Conservation (phyloP, 2,888 invertebrate genomes). For the Coleophora deauratella region DNA sequence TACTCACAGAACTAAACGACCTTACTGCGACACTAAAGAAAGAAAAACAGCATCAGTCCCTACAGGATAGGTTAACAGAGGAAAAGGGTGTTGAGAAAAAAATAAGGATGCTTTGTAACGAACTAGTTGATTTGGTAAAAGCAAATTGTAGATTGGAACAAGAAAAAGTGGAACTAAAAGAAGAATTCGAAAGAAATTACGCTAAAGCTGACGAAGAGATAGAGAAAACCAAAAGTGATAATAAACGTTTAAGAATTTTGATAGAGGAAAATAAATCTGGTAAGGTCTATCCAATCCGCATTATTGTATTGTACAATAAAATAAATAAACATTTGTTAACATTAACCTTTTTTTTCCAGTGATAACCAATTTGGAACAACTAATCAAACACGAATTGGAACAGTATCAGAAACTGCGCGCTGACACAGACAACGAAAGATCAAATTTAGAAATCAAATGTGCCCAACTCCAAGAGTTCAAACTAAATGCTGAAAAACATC, state of each 20-base stretch:
- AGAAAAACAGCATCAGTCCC: constrained; percentile 6
- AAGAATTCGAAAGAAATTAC: constrained; percentile 9
- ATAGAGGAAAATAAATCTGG: constrained; percentile 35
- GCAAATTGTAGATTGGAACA: constrained; percentile 20
- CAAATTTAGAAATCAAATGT: constrained; percentile 33
- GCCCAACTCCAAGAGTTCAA: constrained; percentile 38
- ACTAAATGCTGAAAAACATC: constrained; percentile 33
- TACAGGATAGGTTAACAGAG: constrained; percentile 22
- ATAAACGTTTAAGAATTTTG: constrained; percentile 17
- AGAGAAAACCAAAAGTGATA: constrained; percentile 20
- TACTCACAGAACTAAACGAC: constrained; percentile 17
- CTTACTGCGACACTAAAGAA: constrained; percentile 19
- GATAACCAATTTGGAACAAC: constrained; percentile 32
- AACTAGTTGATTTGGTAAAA: constrained; percentile 28
- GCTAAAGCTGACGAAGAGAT: constrained; percentile 13
- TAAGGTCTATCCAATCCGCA: constrained; percentile 14
- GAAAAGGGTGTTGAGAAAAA: constrained; percentile 13
- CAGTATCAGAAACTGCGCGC: constrained; percentile 27
- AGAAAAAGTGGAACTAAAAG: constrained; percentile 14
- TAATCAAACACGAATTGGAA: constrained; percentile 28
- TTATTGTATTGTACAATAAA: too few species aligned
- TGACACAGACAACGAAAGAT: constrained; percentile 29
- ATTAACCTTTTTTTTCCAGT: constrained; percentile 30
- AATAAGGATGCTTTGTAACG: constrained; percentile 20
- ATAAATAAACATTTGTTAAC: neutral